Conservation (phyloP, 2,888 invertebrate genomes). For the Pseudoips prasinana region DNA sequence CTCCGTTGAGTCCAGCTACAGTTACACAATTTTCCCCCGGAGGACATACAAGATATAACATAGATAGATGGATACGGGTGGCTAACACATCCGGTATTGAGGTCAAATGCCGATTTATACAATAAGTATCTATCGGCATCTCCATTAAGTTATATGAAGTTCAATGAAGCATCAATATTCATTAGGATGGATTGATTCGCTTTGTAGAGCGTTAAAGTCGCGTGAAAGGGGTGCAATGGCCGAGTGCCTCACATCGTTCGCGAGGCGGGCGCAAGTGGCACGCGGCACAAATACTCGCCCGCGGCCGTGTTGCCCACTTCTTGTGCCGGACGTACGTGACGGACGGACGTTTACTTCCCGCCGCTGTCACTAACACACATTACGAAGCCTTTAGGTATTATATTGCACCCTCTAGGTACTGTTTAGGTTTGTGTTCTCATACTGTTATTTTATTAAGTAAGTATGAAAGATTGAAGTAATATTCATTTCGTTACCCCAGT, state of each 20-base stretch:
- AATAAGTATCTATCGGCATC: constrained; percentile 28
- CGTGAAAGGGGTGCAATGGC: constrained; percentile 80
- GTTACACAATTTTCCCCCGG: no score
- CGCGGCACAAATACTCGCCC: constrained; percentile 68
- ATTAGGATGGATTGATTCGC: constrained; percentile 61
- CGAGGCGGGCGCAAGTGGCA: constrained; percentile 52
- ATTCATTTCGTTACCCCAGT: no score
- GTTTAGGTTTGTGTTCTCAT: no score
- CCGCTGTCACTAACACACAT: constrained; percentile 35
- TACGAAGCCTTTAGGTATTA: constrained; percentile 17
- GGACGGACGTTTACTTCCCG: constrained; percentile 54
- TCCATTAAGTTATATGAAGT: constrained; percentile 28
- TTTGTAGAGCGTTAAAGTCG: constrained; percentile 77
- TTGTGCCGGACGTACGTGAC: constrained; percentile 54
- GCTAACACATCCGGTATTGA: constrained; percentile 47
- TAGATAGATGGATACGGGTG: no score
- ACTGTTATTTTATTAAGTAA: no score
- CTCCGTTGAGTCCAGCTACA: no score
- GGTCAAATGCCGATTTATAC: no score
- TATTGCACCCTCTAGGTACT: no score
- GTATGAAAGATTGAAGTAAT: no score
- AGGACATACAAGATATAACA: no score
- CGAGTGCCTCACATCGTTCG: constrained; percentile 51
- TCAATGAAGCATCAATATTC: constrained; percentile 53
- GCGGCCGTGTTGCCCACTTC: constrained; percentile 64